phyloP scores from a whole-genome alignment of 1,140 invertebrate genomes.

The Microplitis demolitor region DNA sequence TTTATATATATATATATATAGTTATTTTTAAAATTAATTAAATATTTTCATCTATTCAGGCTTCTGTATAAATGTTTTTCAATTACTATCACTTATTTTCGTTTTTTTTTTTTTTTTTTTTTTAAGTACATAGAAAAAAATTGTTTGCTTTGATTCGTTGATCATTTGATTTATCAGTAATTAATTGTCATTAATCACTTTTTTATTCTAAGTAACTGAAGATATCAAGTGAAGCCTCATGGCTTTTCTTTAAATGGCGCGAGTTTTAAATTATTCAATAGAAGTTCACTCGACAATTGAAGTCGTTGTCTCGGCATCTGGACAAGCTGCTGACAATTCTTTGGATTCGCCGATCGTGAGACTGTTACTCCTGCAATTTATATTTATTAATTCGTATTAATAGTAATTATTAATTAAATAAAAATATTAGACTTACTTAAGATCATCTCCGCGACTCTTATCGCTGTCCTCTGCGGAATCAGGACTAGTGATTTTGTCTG shows the following conservation, averaged over 20 bases:
- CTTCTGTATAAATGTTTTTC: not conserved
- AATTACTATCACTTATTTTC: slow-evolving; percentile 1
- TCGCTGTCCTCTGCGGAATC: slow-evolving; percentile 32
- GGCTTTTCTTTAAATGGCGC: slow-evolving; percentile 4
- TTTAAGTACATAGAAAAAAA: slow-evolving; percentile 12
- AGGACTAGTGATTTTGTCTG: slow-evolving; percentile 23
- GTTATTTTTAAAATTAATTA: not conserved
- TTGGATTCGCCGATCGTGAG: slow-evolving; percentile 30
- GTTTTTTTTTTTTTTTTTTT: not conserved
- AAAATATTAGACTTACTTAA: slow-evolving; percentile 28
- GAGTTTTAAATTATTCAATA: not conserved
- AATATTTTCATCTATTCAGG: not conserved
- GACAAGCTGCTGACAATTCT: slow-evolving; percentile 29
- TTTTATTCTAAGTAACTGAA: not conserved
- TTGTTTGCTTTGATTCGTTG: not conserved
- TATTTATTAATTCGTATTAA: not conserved
- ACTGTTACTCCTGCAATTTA: slow-evolving; percentile 34
- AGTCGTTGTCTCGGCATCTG: slow-evolving; percentile 26
- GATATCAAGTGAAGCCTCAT: not conserved
- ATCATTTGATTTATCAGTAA: not conserved
- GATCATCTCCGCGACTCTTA: slow-evolving; percentile 30
- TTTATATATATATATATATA: not conserved
- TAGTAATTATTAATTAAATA: not conserved
- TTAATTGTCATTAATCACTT: not conserved
- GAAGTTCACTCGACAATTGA: slow-evolving; percentile 29